Evolutionary conservation across 1,140 invertebrate genomes (phyloP).

Genomic region (Lepidurus arcticus): DNA sequence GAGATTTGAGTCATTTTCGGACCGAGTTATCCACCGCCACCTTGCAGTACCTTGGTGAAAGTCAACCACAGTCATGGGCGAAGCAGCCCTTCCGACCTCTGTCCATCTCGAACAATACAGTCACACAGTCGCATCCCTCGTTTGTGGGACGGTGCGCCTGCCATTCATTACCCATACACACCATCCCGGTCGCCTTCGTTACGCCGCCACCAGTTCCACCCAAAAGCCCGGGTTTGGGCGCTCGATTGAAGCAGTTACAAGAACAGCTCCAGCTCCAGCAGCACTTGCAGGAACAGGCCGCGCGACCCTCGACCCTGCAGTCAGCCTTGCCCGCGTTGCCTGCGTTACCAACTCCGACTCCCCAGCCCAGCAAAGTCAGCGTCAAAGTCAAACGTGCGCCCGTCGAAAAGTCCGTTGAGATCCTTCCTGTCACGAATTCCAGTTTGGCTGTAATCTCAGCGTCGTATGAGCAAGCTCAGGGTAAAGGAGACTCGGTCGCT

Average conservation of each 20-base stretch:
- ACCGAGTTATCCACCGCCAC: not conserved
- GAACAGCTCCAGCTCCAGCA: not conserved
- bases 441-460: not conserved
- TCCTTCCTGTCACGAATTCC: not conserved
- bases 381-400: not conserved
- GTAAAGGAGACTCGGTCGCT: not conserved
- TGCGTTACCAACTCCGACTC: not conserved
- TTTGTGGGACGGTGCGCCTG: slow-evolving; percentile 14
- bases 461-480: not conserved
- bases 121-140: slow-evolving; percentile 22
- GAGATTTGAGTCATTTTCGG: slow-evolving; percentile 22
- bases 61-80: not conserved
- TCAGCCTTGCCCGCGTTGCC: not conserved
- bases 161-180: slow-evolving; percentile 17
- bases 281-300: not conserved
- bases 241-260: not conserved
- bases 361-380: not conserved
- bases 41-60: not conserved
- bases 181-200: slow-evolving; percentile 4
- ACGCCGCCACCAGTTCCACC: slow-evolving; percentile 30
- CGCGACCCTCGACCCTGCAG: not conserved
- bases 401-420: not conserved
- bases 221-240: slow-evolving; percentile 30
- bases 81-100: not conserved
- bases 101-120: not conserved